Base-by-base conservation (phyloP, 1,140 invertebrate species). In the Belonocnema kinseyi region DNA sequence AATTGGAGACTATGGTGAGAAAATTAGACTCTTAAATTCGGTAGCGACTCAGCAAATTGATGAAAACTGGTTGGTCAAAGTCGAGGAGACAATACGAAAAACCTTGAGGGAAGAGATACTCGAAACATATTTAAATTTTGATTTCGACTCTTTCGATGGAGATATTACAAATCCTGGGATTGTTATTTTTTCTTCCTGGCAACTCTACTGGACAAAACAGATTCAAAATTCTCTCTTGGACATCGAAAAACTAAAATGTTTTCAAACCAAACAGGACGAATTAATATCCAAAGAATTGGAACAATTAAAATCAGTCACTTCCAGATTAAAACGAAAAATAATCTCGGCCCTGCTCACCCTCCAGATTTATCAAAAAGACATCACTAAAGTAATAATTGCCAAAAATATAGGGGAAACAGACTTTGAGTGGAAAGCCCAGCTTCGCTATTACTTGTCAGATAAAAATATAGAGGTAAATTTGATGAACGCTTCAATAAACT, bases 361-460 rank as follows among this genome's bases (percentile, higher is more conserved):
- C 58, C 90, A 94, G 81, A 93, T 94, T 21, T 92, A 95, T 80
- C 93, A 94, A 13, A 90, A 93, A 80, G 94, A 95, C 80, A 92
- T 95, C 8, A 86, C 94, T 12, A 86, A 88, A 8, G 85, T 92
- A 50, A 85, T 96, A n/a, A 87, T 93, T 12, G 83, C 91, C 0
- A 91, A 92, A 50, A 90, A 93, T 21, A 84, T 92, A 7, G 77
- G 82, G 72, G 89, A 93, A 0, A 92, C 92, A 4, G 97, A 98
- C 86, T 98, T 98, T 91, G 95, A 97, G 87, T 98, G 97, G 97
- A 92, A 96, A 83, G 95, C 96, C 83, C 97, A 98, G 89, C 94
- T 96, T 11, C 92, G 96, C 56, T 97, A 98, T 89, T 98, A 98
- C 88, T 97, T 95, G 66, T 94, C 93, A 50, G 26, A 33, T 33